phyloP scores from a whole-genome alignment of 1,140 invertebrate species.

The Babylonia areolata region DNA sequence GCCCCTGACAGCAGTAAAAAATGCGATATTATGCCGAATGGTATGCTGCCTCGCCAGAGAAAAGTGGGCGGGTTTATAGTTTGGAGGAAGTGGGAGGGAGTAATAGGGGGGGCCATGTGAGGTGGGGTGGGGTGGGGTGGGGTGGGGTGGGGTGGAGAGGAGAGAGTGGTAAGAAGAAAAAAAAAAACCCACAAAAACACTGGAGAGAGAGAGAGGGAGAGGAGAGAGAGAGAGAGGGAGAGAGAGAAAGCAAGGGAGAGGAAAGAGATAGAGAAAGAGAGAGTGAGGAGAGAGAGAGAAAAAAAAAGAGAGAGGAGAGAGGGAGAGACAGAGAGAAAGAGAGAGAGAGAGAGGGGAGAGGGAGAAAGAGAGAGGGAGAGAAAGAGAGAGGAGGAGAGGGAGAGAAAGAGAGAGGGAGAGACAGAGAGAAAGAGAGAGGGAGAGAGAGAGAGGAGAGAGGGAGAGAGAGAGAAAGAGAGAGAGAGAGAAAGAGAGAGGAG shows the following conservation, averaged over 20 bases:
- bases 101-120: neutral
- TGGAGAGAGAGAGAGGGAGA: neutral
- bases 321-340: constrained; percentile 65
- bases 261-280: constrained; percentile 40
- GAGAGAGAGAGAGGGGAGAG: constrained; percentile 62
- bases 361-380: constrained; percentile 50
- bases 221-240: neutral
- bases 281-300: constrained; percentile 30
- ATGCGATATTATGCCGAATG: constrained; percentile 34
- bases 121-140: neutral
- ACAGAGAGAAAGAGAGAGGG: constrained; percentile 71
- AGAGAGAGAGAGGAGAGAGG: constrained; percentile 76
- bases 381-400: constrained; percentile 43
- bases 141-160: neutral
- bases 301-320: constrained; percentile 17
- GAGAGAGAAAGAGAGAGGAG: neutral
- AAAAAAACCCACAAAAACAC: neutral
- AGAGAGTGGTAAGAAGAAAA: neutral
- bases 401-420: constrained; percentile 39
- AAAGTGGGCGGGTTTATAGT: constrained; percentile 2
- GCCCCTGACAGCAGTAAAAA: neutral
- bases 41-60: neutral
- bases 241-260: neutral
- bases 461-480: neutral
- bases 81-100: neutral